A percentile compares a stretch with the other conserved stretches of the same genome.
phyloP scores from a whole-genome alignment of 2,888 invertebrate species.

The Pristionchus exspectatus region DNA sequence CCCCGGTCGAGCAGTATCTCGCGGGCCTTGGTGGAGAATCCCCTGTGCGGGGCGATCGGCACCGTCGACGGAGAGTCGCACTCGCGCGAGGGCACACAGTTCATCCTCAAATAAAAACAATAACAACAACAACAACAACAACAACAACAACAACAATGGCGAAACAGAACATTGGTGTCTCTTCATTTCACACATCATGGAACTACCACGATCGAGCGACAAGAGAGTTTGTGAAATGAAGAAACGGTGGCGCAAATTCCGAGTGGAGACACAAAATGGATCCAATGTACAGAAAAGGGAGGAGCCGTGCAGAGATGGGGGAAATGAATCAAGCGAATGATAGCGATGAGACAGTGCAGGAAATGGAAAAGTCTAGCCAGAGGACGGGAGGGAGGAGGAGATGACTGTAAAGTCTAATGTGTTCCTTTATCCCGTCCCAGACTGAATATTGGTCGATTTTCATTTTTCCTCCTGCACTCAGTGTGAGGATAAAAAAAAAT shows the following conservation, averaged over 20 bases:
- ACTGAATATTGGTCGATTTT: too few species aligned
- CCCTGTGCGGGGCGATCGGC: slow-evolving; percentile 23
- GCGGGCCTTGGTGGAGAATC: slow-evolving; percentile 46
- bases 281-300: too few species aligned
- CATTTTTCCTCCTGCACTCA: too few species aligned
- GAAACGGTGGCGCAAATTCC: too few species aligned
- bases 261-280: too few species aligned
- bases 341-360: neutral
- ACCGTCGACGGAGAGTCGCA: slow-evolving; percentile 1
- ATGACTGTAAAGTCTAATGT: neutral
- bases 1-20: slow-evolving; percentile 53
- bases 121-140: too few species aligned
- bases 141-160: too few species aligned
- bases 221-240: too few species aligned
- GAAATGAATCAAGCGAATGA: too few species aligned
- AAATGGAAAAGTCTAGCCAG: neutral
- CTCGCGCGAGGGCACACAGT: neutral
- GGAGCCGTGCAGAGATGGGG: neutral
- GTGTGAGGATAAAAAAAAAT: neutral
- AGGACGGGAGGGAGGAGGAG: neutral
- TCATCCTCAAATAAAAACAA: neutral
- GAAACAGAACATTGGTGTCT: too few species aligned
- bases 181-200: too few species aligned
- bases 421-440: neutral
- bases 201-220: too few species aligned